A percentile compares a stretch with the other conserved stretches of the same genome.
These are phyloP conservation scores for Pampus argenteus DNA, from an alignment of 2,797 vertebrate genomes.

Conservation along the genomic window DNA sequence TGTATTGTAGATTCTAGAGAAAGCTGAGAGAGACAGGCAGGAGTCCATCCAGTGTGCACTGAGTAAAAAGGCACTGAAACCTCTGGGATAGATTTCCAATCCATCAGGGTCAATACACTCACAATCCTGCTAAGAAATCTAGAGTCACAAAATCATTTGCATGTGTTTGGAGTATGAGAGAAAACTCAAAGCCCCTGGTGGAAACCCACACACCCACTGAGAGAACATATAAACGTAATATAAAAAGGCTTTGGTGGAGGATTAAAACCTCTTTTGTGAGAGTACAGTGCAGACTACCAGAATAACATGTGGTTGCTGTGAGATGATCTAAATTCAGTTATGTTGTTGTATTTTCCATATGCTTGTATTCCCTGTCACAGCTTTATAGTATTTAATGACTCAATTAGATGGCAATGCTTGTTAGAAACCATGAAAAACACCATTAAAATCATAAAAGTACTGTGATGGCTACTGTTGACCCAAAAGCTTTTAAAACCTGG, in stretches of 20 bases:
- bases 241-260: slow-evolving; percentile 37
- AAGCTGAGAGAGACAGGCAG: slow-evolving; percentile 6
- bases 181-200: slow-evolving; percentile 35
- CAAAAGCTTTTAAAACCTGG: slow-evolving; percentile 20
- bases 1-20: background rate
- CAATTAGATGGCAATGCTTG: slow-evolving; percentile 3
- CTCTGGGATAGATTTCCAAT: slow-evolving; percentile 38
- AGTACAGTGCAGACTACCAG: background rate
- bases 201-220: slow-evolving; percentile 26
- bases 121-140: slow-evolving; percentile 35
- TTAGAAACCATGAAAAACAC: background rate
- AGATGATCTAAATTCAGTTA: background rate
- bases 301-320: slow-evolving; percentile 13
- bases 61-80: slow-evolving; percentile 12
- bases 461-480: background rate
- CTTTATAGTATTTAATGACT: slow-evolving; percentile 8
- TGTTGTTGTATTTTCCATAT: background rate
- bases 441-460: background rate
- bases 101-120: slow-evolving; percentile 44
- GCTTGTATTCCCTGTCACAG: background rate
- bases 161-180: slow-evolving; percentile 35
- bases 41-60: slow-evolving; percentile 11
- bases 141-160: slow-evolving; percentile 42
- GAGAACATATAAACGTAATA: slow-evolving; percentile 40
- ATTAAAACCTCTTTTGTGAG: slow-evolving; percentile 39